Evolutionary conservation across 2,797 vertebrate genomes (phyloP).

Genomic region (Carduelis carduelis): DNA sequence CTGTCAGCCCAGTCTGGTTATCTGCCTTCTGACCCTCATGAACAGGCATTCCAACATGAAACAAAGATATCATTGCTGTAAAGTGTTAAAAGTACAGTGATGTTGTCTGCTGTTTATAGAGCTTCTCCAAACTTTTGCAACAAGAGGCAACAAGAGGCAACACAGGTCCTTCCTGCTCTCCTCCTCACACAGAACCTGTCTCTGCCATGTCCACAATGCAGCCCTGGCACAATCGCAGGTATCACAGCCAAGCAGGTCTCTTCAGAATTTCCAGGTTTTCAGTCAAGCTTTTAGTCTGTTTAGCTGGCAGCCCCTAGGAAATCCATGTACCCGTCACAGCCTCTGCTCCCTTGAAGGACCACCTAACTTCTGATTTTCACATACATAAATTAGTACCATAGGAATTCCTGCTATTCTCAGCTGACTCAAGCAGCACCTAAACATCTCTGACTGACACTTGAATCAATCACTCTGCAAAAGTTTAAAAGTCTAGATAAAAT

Average conservation of each 20-base stretch:
- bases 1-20: background rate
- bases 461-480: background rate
- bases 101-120: background rate
- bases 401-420: background rate
- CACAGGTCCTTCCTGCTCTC: background rate
- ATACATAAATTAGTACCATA: background rate
- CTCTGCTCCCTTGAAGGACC: background rate
- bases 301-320: background rate
- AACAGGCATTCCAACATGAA: background rate
- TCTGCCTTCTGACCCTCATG: background rate
- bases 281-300: background rate
- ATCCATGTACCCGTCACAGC: accelerated
- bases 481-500: background rate
- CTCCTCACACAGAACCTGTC: background rate
- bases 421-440: background rate
- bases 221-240: background rate
- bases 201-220: background rate
- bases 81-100: background rate
- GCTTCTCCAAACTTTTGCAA: background rate
- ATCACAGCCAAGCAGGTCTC: background rate
- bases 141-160: background rate
- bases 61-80: background rate
- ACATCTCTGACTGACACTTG: background rate
- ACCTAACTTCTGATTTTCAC: background rate
- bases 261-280: background rate